Evolutionary conservation across 1,140 invertebrate genomes (phyloP), one percentile per base, ranked within the genome.

Genomic region (Drosophila pandora): DNA sequence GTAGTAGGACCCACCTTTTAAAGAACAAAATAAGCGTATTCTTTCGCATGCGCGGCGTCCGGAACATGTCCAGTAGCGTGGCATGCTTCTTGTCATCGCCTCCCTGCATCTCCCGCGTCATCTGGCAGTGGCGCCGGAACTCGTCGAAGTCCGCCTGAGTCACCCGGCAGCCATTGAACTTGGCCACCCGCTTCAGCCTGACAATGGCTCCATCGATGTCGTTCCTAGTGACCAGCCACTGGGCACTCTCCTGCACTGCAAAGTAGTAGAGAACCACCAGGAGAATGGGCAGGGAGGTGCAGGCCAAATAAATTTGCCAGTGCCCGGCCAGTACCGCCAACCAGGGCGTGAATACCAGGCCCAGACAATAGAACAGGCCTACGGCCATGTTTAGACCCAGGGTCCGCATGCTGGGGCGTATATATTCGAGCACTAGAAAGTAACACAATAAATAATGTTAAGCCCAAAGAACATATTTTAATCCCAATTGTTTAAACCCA

Each of bases 211-310:
- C 91, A n/a, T 94, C 92, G 1, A 92, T 90, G 30, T 93, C 90
- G 4, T 94, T 94, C 76, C 93, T 92, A 25, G 94, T 94, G 10
- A 95, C 92, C 32, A 95, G 88, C 94, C 94, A 95, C 67, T 94
- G 93, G 0, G 94, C 94, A 54, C 94, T 94, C 89, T 95, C 94
- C 73, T 94, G 93, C 76, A 95, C 91, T 54, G 93, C 77, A 62
- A 92, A 92, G 69, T 93, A 94, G 77, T 91, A 94, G 5, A 91
- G 68, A 7, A 92, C 79, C 37, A 94, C 90, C 28, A 92, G 54
- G 0, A 92, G 70, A 39, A 94, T 92, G n/a, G 94, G 94, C 48
- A 94, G 41, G 2, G 93, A 92, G 4, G 93, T 92, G 37, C 92
- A 92, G 13, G 94, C 79, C 32, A 94, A 82, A 67, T 94, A 94